Evolutionary conservation across 2,888 invertebrate species (phyloP), one percentile per base, ranked within the genome.

Genomic region (Netelia melanura): DNA sequence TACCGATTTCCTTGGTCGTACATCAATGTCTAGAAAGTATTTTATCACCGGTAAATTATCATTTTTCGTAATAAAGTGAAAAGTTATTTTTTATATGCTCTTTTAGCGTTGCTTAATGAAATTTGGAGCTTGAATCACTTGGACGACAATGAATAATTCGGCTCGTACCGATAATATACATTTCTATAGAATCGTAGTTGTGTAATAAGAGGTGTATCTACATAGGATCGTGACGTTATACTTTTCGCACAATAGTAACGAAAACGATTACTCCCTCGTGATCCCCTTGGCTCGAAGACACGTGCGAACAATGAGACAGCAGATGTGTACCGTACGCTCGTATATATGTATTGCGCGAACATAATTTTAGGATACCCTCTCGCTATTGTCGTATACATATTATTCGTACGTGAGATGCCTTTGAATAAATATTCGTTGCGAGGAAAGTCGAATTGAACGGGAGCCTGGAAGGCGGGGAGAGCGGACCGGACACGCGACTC

Each of bases 181-280:
- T 38, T 38, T 6, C 0, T 38, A 38, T 38, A 38, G 8, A 8
- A 38, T 5, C 14, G 1, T 48, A 14, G 48, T 14, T 48, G 11
- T 14, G 14, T 14, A 48, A 48, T 48, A 48, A 48, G 0, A 3
- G 14, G 14, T 48, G 14, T 48, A 48, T 38, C 38, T 38, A 38
- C 0, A 38, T 38, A 38, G 2, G 30, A 74, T 54, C 64, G 64
- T 75, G 64, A 75, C 64, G 38, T 75, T 75, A 75, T 65, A 54
- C 52, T 64, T 75, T 62, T 64, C 38, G 52, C 3, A 75, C 52
- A 75, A 75, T 75, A 14, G 64, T 64, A 14, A 10, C 52, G 38
- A 52, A 64, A 75, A 64, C 52, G 75, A 64, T 75, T 75, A 62
- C 48, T 48, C 52, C 6, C 75, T n/a, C 43, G 38, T 8, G 38